These are phyloP conservation scores for Cynopterus sphinx DNA, from an alignment of 2,797 vertebrate species.

Conservation along the genomic window DNA sequence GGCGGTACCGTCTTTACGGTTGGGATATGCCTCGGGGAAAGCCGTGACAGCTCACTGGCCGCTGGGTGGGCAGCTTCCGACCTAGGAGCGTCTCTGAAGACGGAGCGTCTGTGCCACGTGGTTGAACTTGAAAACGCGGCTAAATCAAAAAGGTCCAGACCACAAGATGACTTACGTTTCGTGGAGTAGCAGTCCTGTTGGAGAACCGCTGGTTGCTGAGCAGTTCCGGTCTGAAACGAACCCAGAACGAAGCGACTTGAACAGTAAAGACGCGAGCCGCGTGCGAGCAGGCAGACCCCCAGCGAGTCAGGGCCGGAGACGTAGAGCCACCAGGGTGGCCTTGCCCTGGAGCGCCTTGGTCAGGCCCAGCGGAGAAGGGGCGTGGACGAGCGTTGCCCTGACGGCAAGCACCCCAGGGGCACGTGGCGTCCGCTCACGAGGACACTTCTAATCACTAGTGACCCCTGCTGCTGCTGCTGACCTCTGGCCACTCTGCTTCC, in stretches of 20 bases:
- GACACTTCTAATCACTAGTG: not conserved
- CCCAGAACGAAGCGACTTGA: not conserved
- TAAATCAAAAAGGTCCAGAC: not conserved
- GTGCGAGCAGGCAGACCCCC: not conserved
- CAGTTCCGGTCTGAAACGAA: not conserved
- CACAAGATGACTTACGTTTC: too few relatives aligned
- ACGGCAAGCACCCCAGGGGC: not conserved
- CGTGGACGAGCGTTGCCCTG: fast-evolving
- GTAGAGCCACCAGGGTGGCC: not conserved
- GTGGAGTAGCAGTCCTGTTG: not conserved
- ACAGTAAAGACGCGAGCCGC: fast-evolving
- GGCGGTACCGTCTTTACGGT: not conserved
- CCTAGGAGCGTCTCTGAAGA: not conserved
- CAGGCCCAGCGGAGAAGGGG: not conserved
- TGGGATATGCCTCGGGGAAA: not conserved
- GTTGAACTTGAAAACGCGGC: too few relatives aligned
- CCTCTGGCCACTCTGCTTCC: too few relatives aligned
- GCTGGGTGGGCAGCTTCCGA: not conserved
- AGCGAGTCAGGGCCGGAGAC: not conserved
- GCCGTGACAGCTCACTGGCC: not conserved
- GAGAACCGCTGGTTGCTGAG: not conserved
- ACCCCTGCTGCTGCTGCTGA: not conserved
- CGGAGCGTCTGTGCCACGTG: not conserved
- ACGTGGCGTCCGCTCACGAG: too few relatives aligned
- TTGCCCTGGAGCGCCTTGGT: not conserved